phyloP scores from a whole-genome alignment of 2,888 invertebrate genomes.

The Netelia melanura region DNA sequence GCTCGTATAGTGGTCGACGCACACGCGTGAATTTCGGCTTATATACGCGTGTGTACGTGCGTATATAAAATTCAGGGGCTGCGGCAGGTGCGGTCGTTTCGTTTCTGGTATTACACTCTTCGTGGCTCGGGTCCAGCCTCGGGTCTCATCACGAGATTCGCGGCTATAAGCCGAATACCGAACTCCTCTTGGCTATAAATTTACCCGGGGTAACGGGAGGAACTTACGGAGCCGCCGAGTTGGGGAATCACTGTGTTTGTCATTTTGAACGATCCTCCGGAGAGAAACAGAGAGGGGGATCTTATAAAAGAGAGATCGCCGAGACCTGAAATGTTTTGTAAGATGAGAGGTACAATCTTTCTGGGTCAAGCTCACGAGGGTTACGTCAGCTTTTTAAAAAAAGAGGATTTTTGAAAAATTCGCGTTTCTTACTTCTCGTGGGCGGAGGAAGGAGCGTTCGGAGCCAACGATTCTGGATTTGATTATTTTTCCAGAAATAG shows the following conservation, averaged over 20 bases:
- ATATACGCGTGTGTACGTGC: background rate
- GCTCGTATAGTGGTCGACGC: conserved; percentile 5
- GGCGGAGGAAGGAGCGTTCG: too few relatives aligned
- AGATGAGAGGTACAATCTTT: conserved; percentile 26
- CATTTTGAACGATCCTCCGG: conserved; percentile 1
- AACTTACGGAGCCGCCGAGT: conserved; percentile 3
- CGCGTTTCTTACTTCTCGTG: too few relatives aligned
- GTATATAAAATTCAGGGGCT: conserved; percentile 30
- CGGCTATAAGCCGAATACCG: background rate
- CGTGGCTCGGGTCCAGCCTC: conserved; percentile 16
- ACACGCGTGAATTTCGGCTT: background rate
- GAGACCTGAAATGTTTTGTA: conserved; percentile 21
- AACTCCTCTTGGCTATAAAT: conserved; percentile 42
- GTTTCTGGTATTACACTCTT: conserved; percentile 46
- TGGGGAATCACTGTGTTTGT: conserved; percentile 50
- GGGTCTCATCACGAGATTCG: conserved; percentile 21
- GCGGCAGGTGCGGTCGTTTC: conserved; percentile 35
- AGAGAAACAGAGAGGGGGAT: background rate
- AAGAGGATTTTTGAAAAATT: background rate
- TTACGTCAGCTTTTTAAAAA: conserved; percentile 7
- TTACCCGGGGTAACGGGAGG: background rate
- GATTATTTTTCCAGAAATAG: too few relatives aligned
- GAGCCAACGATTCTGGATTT: too few relatives aligned
- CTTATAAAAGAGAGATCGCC: conserved; percentile 19
- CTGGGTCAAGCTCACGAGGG: background rate